Evolutionary conservation across 2,797 vertebrate genomes (phyloP).

Genomic region (Centroberyx gerrardi): DNA sequence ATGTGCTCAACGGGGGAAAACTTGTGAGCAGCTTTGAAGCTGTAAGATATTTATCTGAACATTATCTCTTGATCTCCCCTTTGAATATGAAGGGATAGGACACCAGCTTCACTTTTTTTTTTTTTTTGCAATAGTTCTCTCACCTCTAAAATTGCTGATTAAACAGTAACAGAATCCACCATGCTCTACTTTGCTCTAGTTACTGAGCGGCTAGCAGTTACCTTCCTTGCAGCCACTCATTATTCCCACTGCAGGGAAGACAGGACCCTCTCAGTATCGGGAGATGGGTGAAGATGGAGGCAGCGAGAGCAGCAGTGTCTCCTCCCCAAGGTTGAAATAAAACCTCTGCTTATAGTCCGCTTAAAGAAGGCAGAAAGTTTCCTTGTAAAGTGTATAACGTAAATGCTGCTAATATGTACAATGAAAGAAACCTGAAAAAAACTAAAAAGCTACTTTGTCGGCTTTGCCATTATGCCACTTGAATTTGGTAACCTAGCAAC

Average conservation of each 20-base stretch:
- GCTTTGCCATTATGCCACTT: neutral
- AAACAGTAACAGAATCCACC: constrained; percentile 19
- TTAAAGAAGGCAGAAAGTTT: neutral
- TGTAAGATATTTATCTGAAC: constrained; percentile 68
- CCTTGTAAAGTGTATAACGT: neutral
- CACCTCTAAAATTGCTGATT: constrained; percentile 35
- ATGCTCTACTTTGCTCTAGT: constrained; percentile 33
- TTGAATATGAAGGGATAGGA: constrained; percentile 14
- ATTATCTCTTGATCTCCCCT: constrained; percentile 20
- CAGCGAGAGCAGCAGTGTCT: neutral
- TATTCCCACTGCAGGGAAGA: constrained; percentile 23
- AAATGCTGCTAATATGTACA: neutral
- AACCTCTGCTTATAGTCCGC: neutral
- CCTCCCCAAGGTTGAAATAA: constrained; percentile 22
- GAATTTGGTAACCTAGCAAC: constrained; percentile 34
- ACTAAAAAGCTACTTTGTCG: neutral
- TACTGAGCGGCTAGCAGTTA: constrained; percentile 38
- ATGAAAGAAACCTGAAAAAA: neutral
- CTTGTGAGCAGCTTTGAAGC: constrained; percentile 82
- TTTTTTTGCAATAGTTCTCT: constrained; percentile 12
- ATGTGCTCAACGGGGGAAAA: constrained; percentile 70
- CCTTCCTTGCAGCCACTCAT: constrained; percentile 19
- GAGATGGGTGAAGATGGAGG: constrained; percentile 10
- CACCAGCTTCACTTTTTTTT: constrained; percentile 8
- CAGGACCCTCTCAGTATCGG: constrained; percentile 3